Base-by-base conservation (phyloP, 2,113 vertebrate species). In the Rynchops niger region DNA sequence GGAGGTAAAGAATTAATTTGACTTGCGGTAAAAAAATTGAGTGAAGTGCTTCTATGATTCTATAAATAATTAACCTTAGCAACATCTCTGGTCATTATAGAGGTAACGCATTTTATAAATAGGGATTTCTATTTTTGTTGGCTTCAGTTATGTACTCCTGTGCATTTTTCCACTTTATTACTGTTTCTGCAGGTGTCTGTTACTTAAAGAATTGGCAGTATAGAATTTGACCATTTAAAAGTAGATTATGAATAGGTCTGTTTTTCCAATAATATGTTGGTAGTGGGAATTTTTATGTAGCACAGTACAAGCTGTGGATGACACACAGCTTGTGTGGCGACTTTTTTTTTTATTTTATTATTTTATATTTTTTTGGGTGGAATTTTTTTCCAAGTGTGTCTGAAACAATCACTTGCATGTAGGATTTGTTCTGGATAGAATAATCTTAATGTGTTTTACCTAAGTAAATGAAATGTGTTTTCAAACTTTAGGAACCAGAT, bases 401-500 rank as follows among this genome's bases (percentile, higher is more conserved):
- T 93, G 63, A 66, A 93, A 70, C 21, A 34, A 4, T 59, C 19
- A 22, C 3, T 83, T 95, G 27, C 49, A 23, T 36, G 14, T 62
- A 59, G 49, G 49, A 83, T 78, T 91, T 30, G 30, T 83, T 94
- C 55, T 71, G 72, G 34, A 36, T 88, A n/a, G 38, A 72, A 74
- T 80, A 92, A 94, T n/a, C 11, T 1, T 42, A 11, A 19, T 90
- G 30, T 12, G 12, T 47, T 86, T 86, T 90, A 40, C 85, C 79
- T 69, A 49, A 92, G 43, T 58, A 36, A 70, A 58, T 72, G 4
- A 47, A 62, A 88, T 87, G 9, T 45, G 91, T 83, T 85, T 93
- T 90, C 49, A 85, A 92, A 97, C 97, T 94, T 92, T 38, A 99
- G 99, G 99, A 99, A 97, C 99, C 99, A 58, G 99, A 99, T 96